Evolutionary conservation across 2,888 invertebrate species (phyloP), one percentile per base, ranked within the genome.

Genomic region (Hypsopygia costalis): DNA sequence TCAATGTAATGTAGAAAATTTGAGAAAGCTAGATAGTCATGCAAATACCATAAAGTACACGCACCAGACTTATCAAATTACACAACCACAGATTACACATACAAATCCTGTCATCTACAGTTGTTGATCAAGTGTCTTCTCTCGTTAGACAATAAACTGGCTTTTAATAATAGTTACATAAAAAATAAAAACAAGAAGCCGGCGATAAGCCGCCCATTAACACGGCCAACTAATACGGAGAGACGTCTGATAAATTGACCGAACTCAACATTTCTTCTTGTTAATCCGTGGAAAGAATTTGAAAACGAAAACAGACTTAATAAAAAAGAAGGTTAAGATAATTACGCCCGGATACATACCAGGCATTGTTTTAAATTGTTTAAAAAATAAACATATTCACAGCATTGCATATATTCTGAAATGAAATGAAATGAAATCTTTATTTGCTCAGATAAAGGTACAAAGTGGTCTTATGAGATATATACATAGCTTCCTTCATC

Each of bases 101-200:
- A 37, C 33, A 43, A 40, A 43, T 39, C 33, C 46, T 46, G 35
- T 43, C 36, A 30, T n/a, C n/a, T n/a, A n/a, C n/a, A n/a, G n/a
- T n/a, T 21, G n/a, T 29, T 29, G 12, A 6, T 31, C 32, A 34
- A 40, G 34, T 27, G 55, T 49, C n/a, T n/a, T n/a, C 58, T 57
- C 69, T 75, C 70, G 70, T 78, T 74, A 77, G 52, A 36, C 50
- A 75, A 73, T 79, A 74, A 68, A 52, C 58, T 60, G 52, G 62
- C 72, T 76, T 81, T 81, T 75, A 78, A 77, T 77, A 77, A 75
- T 65, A 64, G n/a, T n/a, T n/a, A n/a, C n/a, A n/a, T n/a, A n/a
- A n/a, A 68, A 71, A 74, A 79, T 71, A 77, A 77, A 65, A 72
- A 69, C 66, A 67, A 73, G 68, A 44, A 69, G 67, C 64, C 48